phyloP scores from a whole-genome alignment of 2,113 vertebrate species.

The Trochalopteron elliotii region DNA sequence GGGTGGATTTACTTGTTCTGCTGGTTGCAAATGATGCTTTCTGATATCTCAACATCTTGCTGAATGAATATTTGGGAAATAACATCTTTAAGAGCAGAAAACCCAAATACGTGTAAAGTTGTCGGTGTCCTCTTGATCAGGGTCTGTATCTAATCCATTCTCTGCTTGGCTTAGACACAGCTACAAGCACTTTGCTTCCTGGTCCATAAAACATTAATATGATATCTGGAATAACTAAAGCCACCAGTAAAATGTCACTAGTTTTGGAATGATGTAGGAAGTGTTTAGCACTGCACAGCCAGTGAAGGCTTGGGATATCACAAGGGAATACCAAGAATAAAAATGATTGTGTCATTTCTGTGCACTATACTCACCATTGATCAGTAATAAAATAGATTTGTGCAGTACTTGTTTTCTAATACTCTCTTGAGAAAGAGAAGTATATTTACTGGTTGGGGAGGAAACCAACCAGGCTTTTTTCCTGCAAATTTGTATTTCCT shows the following conservation, averaged over 20 bases:
- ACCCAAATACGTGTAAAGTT: background rate
- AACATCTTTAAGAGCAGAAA: background rate
- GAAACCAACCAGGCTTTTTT: background rate
- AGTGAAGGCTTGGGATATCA: background rate
- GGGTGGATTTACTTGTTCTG: background rate
- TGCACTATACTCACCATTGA: background rate
- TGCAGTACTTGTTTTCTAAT: background rate
- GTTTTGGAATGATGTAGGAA: background rate
- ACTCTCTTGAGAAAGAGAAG: background rate
- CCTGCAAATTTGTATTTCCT: background rate
- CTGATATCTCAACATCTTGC: background rate
- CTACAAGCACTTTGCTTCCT: background rate
- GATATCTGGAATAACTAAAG: background rate
- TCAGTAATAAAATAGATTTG: background rate
- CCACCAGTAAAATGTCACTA: background rate
- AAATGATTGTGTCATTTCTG: background rate
- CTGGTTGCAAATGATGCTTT: background rate
- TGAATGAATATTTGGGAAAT: background rate
- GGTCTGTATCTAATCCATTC: background rate
- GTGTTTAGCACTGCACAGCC: background rate
- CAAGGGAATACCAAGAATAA: background rate
- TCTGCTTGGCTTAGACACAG: background rate
- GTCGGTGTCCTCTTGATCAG: background rate
- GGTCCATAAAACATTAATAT: background rate
- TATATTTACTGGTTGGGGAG: background rate